A percentile compares a stretch with the other conserved stretches of the same genome.
Evolutionary conservation across 2,888 invertebrate species (phyloP).

Genomic region (Sinodicranocentrus sp.): DNA sequence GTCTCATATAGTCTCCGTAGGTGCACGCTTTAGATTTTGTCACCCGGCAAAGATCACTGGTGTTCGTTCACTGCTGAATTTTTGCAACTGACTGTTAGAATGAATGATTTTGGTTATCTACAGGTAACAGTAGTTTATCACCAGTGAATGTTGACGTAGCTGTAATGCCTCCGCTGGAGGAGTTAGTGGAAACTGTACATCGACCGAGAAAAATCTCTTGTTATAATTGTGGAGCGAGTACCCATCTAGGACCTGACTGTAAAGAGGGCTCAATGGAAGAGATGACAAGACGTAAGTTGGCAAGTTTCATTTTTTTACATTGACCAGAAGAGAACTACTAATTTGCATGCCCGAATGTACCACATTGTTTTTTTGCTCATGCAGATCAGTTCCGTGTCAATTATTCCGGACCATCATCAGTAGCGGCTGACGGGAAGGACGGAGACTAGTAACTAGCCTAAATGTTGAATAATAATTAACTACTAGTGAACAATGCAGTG

Average conservation of each 20-base stretch:
- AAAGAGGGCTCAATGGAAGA: slow-evolving; percentile 95
- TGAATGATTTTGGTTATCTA: slow-evolving; percentile 61
- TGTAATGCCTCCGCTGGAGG: slow-evolving; percentile 70
- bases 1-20: no score
- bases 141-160: slow-evolving; percentile 68
- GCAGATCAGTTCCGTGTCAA: slow-evolving; percentile 70
- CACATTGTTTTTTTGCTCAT: neutral
- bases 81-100: no score
- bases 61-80: no score
- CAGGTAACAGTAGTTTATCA: slow-evolving; percentile 69
- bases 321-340: no score
- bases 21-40: no score
- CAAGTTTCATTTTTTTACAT: neutral
- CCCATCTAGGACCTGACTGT: slow-evolving; percentile 91
- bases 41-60: no score
- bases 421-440: slow-evolving; percentile 67
- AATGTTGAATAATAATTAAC: slow-evolving; percentile 37
- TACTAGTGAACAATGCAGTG: slow-evolving; percentile 15
- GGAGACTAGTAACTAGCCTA: slow-evolving; percentile 49
- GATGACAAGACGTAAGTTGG: slow-evolving; percentile 83
- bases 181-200: slow-evolving; percentile 60
- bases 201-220: slow-evolving; percentile 83
- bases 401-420: slow-evolving; percentile 68
- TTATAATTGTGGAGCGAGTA: slow-evolving; percentile 94
- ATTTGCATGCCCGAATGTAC: slow-evolving; percentile 1